These are phyloP conservation scores for Gonocerus acuteangulatus DNA, from an alignment of 2,888 invertebrate genomes.

Conservation along the genomic window DNA sequence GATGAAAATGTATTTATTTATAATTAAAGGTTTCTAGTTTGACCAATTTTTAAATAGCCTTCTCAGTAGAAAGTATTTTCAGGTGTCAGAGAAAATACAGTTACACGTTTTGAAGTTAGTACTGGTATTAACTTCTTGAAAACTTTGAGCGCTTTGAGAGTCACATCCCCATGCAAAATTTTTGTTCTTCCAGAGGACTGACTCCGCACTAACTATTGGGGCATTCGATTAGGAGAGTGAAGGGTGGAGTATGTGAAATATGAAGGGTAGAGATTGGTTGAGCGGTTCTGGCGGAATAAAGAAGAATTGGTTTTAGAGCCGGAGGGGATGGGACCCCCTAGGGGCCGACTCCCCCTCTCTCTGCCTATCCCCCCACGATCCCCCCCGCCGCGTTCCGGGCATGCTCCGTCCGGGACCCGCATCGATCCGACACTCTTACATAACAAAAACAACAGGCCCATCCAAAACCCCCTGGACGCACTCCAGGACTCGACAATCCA, in stretches of 20 bases:
- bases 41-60: too few relatives aligned
- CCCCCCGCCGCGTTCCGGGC: background rate
- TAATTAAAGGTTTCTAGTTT: too few relatives aligned
- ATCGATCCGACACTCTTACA: constrained; percentile 10
- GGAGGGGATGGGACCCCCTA: background rate
- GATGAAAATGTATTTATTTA: too few relatives aligned
- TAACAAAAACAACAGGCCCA: constrained; percentile 15
- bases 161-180: too few relatives aligned
- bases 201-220: too few relatives aligned
- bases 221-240: background rate
- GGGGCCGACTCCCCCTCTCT: constrained; percentile 2
- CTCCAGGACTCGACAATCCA: background rate
- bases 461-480: background rate
- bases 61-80: too few relatives aligned
- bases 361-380: background rate
- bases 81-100: too few relatives aligned
- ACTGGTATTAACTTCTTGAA: too few relatives aligned
- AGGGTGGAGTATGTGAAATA: constrained; percentile 5
- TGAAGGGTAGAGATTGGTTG: background rate
- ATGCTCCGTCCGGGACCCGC: constrained; percentile 5
- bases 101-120: too few relatives aligned
- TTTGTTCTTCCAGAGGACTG: too few relatives aligned
- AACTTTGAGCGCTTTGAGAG: too few relatives aligned
- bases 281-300: background rate
- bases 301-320: background rate